phyloP scores from a whole-genome alignment of 1,140 invertebrate genomes.

The Musca domestica region DNA sequence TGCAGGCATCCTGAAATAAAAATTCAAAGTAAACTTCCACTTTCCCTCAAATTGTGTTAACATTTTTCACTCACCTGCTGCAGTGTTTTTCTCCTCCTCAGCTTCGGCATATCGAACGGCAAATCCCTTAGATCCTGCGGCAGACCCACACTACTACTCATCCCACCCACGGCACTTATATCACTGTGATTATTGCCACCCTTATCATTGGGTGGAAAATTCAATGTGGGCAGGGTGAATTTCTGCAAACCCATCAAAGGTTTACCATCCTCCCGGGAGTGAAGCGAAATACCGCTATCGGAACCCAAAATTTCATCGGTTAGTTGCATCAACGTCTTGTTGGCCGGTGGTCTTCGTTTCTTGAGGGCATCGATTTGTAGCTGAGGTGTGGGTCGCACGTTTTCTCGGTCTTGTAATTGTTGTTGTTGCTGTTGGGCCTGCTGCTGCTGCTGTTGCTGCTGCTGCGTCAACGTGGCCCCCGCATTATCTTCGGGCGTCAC shows the following conservation, averaged over 20 bases:
- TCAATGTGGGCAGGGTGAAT: slow-evolving; percentile 61
- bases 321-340: slow-evolving; percentile 73
- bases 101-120: slow-evolving; percentile 88
- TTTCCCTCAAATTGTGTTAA: background rate
- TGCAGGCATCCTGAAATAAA: slow-evolving; percentile 60
- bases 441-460: slow-evolving; percentile 12
- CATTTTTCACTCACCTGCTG: slow-evolving; percentile 26
- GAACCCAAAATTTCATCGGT: slow-evolving; percentile 77
- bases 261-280: slow-evolving; percentile 73
- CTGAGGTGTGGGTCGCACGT: slow-evolving; percentile 5
- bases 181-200: slow-evolving; percentile 53
- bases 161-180: slow-evolving; percentile 42
- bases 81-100: slow-evolving; percentile 66
- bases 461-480: slow-evolving; percentile 25
- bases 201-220: slow-evolving; percentile 47
- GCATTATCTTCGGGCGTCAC: slow-evolving; percentile 64
- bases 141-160: slow-evolving; percentile 34
- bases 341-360: slow-evolving; percentile 66
- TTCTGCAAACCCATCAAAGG: slow-evolving; percentile 53
- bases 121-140: slow-evolving; percentile 67
- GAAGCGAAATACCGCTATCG: slow-evolving; percentile 81
- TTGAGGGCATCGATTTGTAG: slow-evolving; percentile 29
- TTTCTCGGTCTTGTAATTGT: slow-evolving; percentile 15
- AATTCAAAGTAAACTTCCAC: background rate
- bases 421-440: slow-evolving; percentile 19